phyloP scores from a whole-genome alignment of 92 coral and sea anemone genomes.

The Chrysogorgia sp. region DNA sequence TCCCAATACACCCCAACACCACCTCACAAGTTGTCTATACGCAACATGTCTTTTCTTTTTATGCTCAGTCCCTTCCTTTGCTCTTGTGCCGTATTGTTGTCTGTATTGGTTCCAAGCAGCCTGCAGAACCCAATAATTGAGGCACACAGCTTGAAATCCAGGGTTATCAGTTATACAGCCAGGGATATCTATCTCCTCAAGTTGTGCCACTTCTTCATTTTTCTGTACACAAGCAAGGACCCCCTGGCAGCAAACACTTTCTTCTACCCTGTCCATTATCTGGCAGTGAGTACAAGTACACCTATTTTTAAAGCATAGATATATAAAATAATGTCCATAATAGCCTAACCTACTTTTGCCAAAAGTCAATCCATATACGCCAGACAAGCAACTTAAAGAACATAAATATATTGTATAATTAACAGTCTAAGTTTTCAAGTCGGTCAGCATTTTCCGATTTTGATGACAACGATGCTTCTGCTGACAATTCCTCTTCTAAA shows the following conservation, averaged over 20 bases:
- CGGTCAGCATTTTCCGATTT: not conserved
- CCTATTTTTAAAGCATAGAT: not conserved
- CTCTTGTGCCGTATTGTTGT: too few relatives aligned
- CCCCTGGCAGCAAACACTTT: not conserved
- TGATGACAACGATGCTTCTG: not conserved
- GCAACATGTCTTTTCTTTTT: too few relatives aligned
- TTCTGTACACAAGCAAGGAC: not conserved
- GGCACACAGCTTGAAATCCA: too few relatives aligned
- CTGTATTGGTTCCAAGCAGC: too few relatives aligned
- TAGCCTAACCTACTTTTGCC: not conserved
- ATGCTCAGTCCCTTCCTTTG: too few relatives aligned
- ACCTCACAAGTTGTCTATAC: too few relatives aligned
- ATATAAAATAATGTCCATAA: not conserved
- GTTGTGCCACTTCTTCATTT: not conserved
- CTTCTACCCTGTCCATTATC: not conserved
- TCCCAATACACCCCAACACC: too few relatives aligned
- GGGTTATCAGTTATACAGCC: conserved; percentile 1
- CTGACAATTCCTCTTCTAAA: not conserved
- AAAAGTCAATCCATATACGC: not conserved
- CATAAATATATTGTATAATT: not conserved
- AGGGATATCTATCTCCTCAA: not conserved
- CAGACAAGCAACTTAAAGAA: not conserved
- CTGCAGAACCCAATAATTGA: too few relatives aligned
- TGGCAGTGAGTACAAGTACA: too few relatives aligned
- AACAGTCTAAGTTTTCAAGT: not conserved